A percentile compares a stretch with the other conserved stretches of the same genome.
These are phyloP conservation scores for Panagrolaimus sp. DNA, from an alignment of 1,140 invertebrate species.

Conservation along the genomic window DNA sequence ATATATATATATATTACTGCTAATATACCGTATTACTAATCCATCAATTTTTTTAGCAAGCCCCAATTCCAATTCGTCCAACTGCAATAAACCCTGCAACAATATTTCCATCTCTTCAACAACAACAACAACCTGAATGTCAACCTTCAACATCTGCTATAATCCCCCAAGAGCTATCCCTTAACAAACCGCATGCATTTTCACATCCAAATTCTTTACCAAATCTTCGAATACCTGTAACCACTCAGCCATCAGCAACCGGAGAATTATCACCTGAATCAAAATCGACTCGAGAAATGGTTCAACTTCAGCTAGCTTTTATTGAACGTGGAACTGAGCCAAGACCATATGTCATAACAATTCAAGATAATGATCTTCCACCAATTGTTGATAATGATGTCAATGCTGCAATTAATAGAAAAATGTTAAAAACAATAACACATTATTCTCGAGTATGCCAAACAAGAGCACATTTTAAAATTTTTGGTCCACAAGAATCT, in stretches of 20 bases:
- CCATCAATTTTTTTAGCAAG: not conserved
- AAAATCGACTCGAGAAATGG: not conserved
- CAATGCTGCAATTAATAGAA: not conserved
- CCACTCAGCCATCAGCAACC: not conserved
- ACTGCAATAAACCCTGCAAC: no score
- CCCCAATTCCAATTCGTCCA: not conserved
- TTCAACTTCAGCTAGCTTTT: not conserved
- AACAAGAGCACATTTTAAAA: not conserved
- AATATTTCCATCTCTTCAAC: no score
- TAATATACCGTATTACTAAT: not conserved
- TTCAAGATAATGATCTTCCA: not conserved
- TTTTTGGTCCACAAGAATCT: not conserved
- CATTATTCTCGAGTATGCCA: not conserved
- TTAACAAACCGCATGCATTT: not conserved
- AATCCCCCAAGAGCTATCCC: no score
- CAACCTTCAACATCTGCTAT: not conserved
- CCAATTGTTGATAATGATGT: conserved; percentile 3
- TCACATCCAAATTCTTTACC: not conserved
- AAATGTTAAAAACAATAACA: conserved; percentile 7
- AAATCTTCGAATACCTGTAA: not conserved
- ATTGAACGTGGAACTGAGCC: not conserved
- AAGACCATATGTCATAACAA: not conserved
- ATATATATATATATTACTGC: not conserved
- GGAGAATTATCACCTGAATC: not conserved
- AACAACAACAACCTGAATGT: not conserved